Evolutionary conservation across 2,113 vertebrate species (phyloP).

Genomic region (Sakesphorus luctuosus): DNA sequence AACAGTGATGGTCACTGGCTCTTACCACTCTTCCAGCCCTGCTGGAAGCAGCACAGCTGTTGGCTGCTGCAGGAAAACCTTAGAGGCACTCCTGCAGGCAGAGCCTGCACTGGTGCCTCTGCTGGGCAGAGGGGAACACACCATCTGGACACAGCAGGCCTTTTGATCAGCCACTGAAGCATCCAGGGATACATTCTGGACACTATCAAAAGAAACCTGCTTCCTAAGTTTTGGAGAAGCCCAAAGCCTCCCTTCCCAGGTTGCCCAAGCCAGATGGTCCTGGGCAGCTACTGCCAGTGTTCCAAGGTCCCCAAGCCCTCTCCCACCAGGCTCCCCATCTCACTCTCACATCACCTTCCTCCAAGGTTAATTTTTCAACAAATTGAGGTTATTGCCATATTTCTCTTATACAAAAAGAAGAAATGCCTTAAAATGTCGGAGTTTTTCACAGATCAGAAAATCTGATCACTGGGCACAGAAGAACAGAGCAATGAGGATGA

Average conservation of each 20-base stretch:
- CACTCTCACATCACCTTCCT: background rate
- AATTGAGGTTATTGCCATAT: background rate
- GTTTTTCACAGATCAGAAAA: background rate
- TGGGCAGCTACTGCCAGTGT: accelerated
- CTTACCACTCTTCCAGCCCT: background rate
- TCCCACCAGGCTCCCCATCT: background rate
- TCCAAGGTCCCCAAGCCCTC: background rate
- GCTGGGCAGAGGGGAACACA: background rate
- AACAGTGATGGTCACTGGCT: background rate
- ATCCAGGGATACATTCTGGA: background rate
- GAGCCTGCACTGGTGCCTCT: background rate
- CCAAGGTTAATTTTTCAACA: background rate
- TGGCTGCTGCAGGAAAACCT: background rate
- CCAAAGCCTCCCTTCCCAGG: background rate
- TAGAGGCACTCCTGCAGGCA: background rate
- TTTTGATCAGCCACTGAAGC: background rate
- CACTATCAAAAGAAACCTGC: background rate
- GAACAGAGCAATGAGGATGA: background rate
- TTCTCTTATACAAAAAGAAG: background rate
- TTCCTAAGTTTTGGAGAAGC: background rate
- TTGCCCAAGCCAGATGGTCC: accelerated
- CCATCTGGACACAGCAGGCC: background rate
- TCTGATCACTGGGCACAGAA: background rate
- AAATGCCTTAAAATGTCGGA: background rate
- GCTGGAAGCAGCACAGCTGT: background rate